A percentile compares a stretch with the other conserved stretches of the same genome.
phyloP scores from a whole-genome alignment of 2,888 invertebrate genomes.

The Parnassius smintheus region DNA sequence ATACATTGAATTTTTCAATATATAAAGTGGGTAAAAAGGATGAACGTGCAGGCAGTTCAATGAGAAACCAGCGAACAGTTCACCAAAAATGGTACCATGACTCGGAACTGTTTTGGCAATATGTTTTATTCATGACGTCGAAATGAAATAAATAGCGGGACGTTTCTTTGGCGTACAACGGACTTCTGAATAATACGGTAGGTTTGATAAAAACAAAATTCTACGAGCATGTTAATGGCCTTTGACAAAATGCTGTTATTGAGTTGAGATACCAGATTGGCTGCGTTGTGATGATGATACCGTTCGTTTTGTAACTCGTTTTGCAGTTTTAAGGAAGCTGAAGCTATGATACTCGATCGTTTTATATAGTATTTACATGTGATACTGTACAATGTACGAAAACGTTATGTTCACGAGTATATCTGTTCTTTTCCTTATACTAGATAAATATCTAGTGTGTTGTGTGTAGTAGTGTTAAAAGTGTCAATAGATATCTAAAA shows the following conservation, averaged over 20 bases:
- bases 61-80: constrained; percentile 20
- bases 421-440: too few species aligned
- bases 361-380: background rate
- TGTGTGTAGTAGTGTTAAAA: too few species aligned
- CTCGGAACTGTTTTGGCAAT: constrained; percentile 56
- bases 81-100: constrained; percentile 54
- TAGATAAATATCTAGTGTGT: too few species aligned
- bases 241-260: constrained; percentile 23
- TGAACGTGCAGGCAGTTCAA: constrained; percentile 21
- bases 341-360: constrained; percentile 3
- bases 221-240: constrained; percentile 24
- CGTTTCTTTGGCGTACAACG: constrained; percentile 35
- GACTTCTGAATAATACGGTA: constrained; percentile 31
- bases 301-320: constrained; percentile 20
- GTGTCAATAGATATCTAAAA: too few species aligned
- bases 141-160: constrained; percentile 57
- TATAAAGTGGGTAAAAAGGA: constrained; percentile 15
- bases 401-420: too few species aligned
- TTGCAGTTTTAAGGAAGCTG: background rate
- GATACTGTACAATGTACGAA: too few species aligned
- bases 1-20: constrained; percentile 10
- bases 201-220: constrained; percentile 27
- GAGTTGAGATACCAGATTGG: constrained; percentile 15
- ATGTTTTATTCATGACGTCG: constrained; percentile 69
- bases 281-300: constrained; percentile 1